Evolutionary conservation across 2,888 invertebrate species (phyloP).

Genomic region (Netelia virgata): DNA sequence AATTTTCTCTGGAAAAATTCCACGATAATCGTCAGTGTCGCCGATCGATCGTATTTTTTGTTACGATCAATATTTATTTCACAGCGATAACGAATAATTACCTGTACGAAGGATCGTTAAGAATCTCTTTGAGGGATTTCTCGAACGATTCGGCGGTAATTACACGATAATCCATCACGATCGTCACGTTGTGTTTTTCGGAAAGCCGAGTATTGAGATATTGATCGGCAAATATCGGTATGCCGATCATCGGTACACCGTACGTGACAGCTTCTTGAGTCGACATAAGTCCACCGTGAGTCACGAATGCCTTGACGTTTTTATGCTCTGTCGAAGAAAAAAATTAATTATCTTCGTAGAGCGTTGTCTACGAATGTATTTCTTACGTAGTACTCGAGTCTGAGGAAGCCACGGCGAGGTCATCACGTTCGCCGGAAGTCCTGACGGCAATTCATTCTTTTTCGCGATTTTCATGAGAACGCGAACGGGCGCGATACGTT

Average conservation of each 20-base stretch:
- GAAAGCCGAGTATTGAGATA: conserved; percentile 68
- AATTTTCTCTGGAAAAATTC: conserved; percentile 64
- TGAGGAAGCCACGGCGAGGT: conserved; percentile 78
- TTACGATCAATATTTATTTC: background rate
- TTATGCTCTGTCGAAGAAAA: conserved; percentile 74
- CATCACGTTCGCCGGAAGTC: conserved; percentile 81
- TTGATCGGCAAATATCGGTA: conserved; percentile 81
- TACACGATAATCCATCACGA: conserved; percentile 62
- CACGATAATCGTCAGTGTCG: conserved; percentile 34
- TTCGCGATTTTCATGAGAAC: conserved; percentile 79
- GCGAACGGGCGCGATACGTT: conserved; percentile 79
- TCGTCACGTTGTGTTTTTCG: conserved; percentile 67
- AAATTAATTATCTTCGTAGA: background rate
- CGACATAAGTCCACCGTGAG: conserved; percentile 80
- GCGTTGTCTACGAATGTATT: background rate
- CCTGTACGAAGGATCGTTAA: conserved; percentile 72
- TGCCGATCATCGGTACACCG: conserved; percentile 78
- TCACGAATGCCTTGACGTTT: conserved; percentile 78
- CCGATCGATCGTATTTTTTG: conserved; percentile 56
- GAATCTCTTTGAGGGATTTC: conserved; percentile 69
- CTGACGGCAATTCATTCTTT: conserved; percentile 75
- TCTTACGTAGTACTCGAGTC: conserved; percentile 77
- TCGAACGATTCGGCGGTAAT: conserved; percentile 72
- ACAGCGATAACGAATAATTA: conserved; percentile 43
- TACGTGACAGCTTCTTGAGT: conserved; percentile 76